These are phyloP conservation scores for Pachyrhynchus sulphureomaculatus DNA, from an alignment of 1,140 invertebrate species.

Conservation along the genomic window DNA sequence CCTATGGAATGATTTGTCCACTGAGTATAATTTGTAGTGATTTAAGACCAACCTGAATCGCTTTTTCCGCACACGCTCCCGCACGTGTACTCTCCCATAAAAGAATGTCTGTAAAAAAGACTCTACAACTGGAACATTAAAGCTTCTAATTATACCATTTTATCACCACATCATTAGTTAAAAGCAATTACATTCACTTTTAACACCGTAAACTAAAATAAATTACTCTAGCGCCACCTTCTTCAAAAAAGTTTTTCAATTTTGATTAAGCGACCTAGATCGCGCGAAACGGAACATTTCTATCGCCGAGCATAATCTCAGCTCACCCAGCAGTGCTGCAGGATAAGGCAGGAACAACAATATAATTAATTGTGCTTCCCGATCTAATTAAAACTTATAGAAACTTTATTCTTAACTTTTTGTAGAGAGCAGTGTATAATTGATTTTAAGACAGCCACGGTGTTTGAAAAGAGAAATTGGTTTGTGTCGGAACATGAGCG, in stretches of 20 bases:
- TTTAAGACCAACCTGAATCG: too few relatives aligned
- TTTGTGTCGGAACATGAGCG: too few relatives aligned
- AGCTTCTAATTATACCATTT: too few relatives aligned
- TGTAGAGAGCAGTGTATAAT: slow-evolving; percentile 12
- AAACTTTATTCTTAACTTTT: slow-evolving; percentile 19
- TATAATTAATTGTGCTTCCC: slow-evolving; percentile 21
- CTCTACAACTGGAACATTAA: too few relatives aligned
- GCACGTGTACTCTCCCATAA: too few relatives aligned
- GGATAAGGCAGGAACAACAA: slow-evolving; percentile 10
- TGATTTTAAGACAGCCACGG: background rate
- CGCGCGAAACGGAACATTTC: background rate
- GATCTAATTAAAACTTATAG: slow-evolving; percentile 23
- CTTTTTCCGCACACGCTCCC: too few relatives aligned
- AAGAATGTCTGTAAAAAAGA: too few relatives aligned
- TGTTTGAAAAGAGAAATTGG: background rate
- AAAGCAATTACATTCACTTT: too few relatives aligned
- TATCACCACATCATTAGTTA: too few relatives aligned
- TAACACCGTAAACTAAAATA: too few relatives aligned
- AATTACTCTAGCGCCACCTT: background rate
- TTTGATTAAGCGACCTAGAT: slow-evolving; percentile 2
- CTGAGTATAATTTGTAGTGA: too few relatives aligned
- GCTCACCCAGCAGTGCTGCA: background rate
- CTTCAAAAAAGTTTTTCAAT: background rate
- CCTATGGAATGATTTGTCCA: too few relatives aligned
- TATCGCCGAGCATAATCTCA: slow-evolving; percentile 2